Evolutionary conservation across 2,113 vertebrate genomes (phyloP), one percentile per base, ranked within the genome.

Genomic region (Rafetus swinhoei): DNA sequence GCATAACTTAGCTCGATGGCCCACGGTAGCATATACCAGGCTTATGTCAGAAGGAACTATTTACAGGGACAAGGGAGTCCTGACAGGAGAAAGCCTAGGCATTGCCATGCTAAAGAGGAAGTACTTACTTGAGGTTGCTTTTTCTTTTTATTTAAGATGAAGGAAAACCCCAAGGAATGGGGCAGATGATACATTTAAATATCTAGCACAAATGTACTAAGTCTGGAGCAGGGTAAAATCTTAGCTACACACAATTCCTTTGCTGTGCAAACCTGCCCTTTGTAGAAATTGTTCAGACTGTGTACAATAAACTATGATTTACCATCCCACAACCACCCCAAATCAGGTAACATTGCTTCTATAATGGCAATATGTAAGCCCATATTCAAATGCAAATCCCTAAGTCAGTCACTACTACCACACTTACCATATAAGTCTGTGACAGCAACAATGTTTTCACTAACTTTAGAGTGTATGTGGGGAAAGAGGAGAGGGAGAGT

Each of bases 151-250:
- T 50, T 77, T 25, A 76, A 45, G 65, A 19, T 69, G 35, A 77
- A 77, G 24, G 39, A 50, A 25, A 77, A 50, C 24, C 39, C 39
- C 13, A 5, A 76, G 74, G 24, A 77, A 50, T 6, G 12, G 13
- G 13, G 39, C 19, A 76, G 21, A 45, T 76, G 35, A 77, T 72
- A 9, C 9, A 18, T 35, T 21, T 35, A 72, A 72, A 72, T 72
- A 72, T 72, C n/a, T 35, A 35, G 65, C 11, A 35, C 35, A 22
- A 11, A 6, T 25, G 5, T 50, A 25, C 3, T 21, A 3, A 0
- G 0, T 35, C 87, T 77, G 88, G 52, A 85, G 9, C 0, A 65
- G 35, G 86, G 53, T 52, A 0, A 4, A 59, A 22, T 2, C 85
- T 57, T 62, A 87, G 19, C 50, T 19, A 11, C 54, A 56, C 8